These are phyloP conservation scores for Aeoliscus strigatus DNA, from an alignment of 2,797 vertebrate species.

Conservation along the genomic window DNA sequence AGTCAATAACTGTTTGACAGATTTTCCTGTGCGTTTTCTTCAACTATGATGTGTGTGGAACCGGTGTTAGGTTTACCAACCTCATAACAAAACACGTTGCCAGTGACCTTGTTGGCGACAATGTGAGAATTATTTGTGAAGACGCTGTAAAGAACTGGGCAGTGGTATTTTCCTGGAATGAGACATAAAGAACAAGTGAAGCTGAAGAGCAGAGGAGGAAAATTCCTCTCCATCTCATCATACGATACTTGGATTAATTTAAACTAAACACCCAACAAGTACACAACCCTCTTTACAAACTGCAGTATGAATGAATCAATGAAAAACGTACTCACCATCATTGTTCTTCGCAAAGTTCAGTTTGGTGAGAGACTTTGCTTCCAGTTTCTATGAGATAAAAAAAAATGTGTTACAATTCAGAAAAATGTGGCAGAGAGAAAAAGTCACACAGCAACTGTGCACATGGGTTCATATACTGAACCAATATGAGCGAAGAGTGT, in stretches of 20 bases:
- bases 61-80: constrained; percentile 59
- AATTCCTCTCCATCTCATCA: constrained; percentile 4
- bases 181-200: constrained; percentile 4
- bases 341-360: constrained; percentile 91
- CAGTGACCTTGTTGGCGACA: constrained; percentile 86
- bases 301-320: background rate
- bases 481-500: too few species aligned
- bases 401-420: background rate
- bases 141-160: constrained; percentile 90
- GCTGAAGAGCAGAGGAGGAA: background rate
- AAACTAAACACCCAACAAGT: background rate
- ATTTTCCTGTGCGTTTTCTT: background rate
- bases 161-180: constrained; percentile 89
- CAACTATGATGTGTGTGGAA: constrained; percentile 5
- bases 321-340: constrained; percentile 79
- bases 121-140: constrained; percentile 98
- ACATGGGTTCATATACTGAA: too few species aligned
- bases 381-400: constrained; percentile 82
- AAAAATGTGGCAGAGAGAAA: too few species aligned
- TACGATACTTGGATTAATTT: constrained; percentile 13
- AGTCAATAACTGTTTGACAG: too few species aligned
- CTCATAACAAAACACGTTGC: constrained; percentile 93
- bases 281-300: too few species aligned
- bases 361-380: constrained; percentile 90
- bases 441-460: too few species aligned